phyloP scores from a whole-genome alignment of 2,888 invertebrate genomes.

The Adelphocoris suturalis region DNA sequence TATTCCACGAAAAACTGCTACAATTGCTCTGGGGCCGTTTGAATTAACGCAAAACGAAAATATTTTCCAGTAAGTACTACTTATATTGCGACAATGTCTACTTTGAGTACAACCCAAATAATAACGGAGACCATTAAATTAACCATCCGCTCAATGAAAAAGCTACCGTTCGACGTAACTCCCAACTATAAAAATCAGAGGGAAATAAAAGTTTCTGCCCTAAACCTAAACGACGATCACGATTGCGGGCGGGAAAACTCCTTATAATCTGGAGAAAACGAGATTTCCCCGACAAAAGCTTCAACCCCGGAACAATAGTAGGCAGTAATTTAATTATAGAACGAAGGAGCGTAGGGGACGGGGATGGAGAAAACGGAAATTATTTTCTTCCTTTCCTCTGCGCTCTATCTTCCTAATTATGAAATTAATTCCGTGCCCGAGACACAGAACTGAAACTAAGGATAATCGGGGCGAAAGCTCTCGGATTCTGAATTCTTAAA shows the following conservation, averaged over 20 bases:
- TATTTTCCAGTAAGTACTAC: no score
- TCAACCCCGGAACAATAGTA: slow-evolving; percentile 23
- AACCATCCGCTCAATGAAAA: no score
- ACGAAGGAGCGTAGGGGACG: neutral
- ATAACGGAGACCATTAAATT: no score
- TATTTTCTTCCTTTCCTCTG: neutral
- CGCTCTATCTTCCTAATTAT: slow-evolving; percentile 3
- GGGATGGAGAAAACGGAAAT: neutral
- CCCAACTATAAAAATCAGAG: neutral
- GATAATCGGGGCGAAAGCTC: slow-evolving; percentile 30
- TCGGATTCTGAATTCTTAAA: slow-evolving; percentile 13
- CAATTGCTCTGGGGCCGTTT: no score
- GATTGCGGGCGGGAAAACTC: neutral
- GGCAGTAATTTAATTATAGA: slow-evolving; percentile 22
- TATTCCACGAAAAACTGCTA: no score
- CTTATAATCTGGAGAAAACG: neutral
- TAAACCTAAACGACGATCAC: neutral
- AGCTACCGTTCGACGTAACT: no score
- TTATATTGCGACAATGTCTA: no score
- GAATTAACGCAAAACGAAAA: no score
- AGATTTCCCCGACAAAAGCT: slow-evolving; percentile 10
- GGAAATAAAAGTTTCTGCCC: neutral
- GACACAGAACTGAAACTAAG: slow-evolving; percentile 36
- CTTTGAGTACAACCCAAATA: no score
- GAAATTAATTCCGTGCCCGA: slow-evolving; percentile 35